A percentile compares a stretch with the other conserved stretches of the same genome.
phyloP scores from a whole-genome alignment of 2,888 invertebrate species.

The Conomelus anceps region DNA sequence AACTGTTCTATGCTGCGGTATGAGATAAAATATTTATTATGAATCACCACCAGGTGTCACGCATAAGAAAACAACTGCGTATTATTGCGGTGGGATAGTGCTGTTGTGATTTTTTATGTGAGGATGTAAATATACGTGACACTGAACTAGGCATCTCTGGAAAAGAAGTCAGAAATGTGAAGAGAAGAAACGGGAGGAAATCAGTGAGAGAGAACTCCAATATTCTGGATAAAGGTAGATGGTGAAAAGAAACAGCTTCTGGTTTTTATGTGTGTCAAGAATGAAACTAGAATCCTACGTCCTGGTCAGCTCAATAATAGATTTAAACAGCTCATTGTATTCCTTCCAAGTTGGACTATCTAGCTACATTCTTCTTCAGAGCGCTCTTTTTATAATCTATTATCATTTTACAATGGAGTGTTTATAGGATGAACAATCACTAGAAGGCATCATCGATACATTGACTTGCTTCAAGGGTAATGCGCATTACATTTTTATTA shows the following conservation, averaged over 20 bases:
- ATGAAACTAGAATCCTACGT: neutral
- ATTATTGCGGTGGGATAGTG: neutral
- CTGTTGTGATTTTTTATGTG: neutral
- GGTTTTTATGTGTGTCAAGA: neutral
- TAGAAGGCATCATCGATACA: neutral
- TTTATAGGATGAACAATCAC: neutral
- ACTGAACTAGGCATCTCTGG: neutral
- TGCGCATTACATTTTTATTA: too few relatives aligned
- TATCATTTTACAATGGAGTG: neutral
- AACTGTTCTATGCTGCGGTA: neutral
- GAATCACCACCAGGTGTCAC: neutral
- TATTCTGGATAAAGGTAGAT: neutral
- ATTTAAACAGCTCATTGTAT: neutral
- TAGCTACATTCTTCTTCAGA: neutral
- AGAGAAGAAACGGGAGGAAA: neutral
- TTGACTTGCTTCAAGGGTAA: neutral
- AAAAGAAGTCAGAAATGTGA: neutral
- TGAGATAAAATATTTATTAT: neutral
- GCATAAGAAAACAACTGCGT: too few relatives aligned
- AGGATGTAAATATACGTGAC: neutral
- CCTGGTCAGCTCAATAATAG: too few relatives aligned
- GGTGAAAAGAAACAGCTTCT: neutral
- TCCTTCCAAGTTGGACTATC: neutral
- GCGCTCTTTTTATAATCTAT: neutral
- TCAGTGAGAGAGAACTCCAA: neutral